phyloP scores from a whole-genome alignment of 2,797 vertebrate genomes.

The Carduelis carduelis region DNA sequence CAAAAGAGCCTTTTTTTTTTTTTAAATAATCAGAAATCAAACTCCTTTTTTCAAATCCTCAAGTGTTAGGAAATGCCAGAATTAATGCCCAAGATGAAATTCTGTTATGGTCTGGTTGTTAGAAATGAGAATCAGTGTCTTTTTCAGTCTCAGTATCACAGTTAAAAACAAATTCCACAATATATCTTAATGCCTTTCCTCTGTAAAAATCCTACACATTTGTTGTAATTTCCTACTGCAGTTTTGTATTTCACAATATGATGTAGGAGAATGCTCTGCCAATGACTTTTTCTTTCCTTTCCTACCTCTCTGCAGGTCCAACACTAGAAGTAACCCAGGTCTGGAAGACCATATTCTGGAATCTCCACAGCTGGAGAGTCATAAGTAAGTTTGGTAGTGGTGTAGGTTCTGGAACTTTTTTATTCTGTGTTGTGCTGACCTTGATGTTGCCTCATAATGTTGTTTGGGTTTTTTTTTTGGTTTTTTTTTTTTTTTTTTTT shows the following conservation, averaged over 20 bases:
- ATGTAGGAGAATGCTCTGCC: neutral
- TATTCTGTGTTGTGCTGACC: neutral
- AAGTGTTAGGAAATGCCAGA: neutral
- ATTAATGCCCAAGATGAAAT: neutral
- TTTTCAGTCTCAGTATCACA: neutral
- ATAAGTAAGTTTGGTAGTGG: conserved; percentile 65
- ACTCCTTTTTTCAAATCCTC: neutral
- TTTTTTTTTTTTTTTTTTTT: conserved; percentile 30
- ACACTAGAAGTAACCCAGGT: neutral
- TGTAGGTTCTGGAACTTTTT: neutral
- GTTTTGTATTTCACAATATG: neutral
- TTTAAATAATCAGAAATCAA: fast-evolving
- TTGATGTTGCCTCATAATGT: neutral
- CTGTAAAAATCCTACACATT: neutral
- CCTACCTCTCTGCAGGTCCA: conserved; percentile 21
- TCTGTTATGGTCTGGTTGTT: neutral
- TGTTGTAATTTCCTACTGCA: neutral
- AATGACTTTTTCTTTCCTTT: neutral
- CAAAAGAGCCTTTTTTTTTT: neutral
- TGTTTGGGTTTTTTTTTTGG: neutral
- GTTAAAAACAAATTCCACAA: neutral
- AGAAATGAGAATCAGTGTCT: neutral
- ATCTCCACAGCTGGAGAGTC: conserved; percentile 61
- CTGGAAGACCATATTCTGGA: conserved; percentile 57
- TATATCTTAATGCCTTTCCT: neutral